Percentiles rank a stretch among this genome's conserved stretches.
Conservation (phyloP, 2,797 vertebrate species). For the Poeciliopsis gracilis region DNA sequence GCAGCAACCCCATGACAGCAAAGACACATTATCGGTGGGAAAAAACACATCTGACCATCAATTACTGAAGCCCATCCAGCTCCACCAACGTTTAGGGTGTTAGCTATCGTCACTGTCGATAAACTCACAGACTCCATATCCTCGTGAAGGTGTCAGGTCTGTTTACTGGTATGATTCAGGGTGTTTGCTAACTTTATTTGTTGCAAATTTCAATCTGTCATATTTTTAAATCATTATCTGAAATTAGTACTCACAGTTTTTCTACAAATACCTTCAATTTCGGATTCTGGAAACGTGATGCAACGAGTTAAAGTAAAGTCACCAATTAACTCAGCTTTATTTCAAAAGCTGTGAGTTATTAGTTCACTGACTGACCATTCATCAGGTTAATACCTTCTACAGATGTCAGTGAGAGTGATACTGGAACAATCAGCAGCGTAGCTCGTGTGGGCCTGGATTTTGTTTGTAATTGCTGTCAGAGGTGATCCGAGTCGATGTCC, state of each 20-base stretch:
- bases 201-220: neutral
- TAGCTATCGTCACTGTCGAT: constrained; percentile 42
- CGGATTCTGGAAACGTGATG: neutral
- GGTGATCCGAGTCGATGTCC: constrained; percentile 61
- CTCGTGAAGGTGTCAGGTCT: constrained; percentile 53
- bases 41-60: constrained; percentile 74
- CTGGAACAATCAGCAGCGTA: constrained; percentile 25
- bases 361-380: constrained; percentile 39
- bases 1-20: constrained; percentile 74
- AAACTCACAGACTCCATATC: constrained; percentile 39
- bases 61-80: constrained; percentile 56
- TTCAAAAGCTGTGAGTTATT: constrained; percentile 48
- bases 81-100: constrained; percentile 57
- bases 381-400: constrained; percentile 37
- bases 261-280: neutral
- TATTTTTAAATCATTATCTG: neutral
- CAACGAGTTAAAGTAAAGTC: constrained; percentile 28
- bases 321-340: constrained; percentile 15
- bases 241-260: neutral
- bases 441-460: constrained; percentile 50
- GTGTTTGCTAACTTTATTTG: constrained; percentile 3
- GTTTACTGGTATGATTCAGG: constrained; percentile 33
- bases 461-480: constrained; percentile 69
- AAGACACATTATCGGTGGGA: constrained; percentile 77
- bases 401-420: constrained; percentile 63